Percentiles rank a stretch among this genome's conserved stretches.
Conservation (phyloP, 2,113 vertebrate genomes). For the Bagarius yarrelli region DNA sequence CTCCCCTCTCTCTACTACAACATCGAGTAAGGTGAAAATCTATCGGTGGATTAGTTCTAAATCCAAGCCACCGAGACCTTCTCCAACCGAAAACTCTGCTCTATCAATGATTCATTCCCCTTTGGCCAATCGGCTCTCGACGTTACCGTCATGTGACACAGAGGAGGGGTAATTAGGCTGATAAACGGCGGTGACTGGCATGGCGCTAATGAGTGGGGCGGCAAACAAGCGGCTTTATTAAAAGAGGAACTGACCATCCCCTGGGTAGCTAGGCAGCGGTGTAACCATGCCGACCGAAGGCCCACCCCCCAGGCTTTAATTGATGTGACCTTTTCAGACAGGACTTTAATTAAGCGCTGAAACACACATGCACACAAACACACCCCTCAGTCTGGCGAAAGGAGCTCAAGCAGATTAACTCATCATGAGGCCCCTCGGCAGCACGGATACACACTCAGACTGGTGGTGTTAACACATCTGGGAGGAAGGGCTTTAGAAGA, state of each 20-base stretch:
- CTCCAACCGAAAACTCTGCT: slow-evolving; percentile 20
- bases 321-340: slow-evolving; percentile 79
- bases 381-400: slow-evolving; percentile 14
- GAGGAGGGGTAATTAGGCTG: slow-evolving; percentile 41
- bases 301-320: slow-evolving; percentile 74
- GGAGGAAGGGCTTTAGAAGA: background rate
- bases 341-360: slow-evolving; percentile 76
- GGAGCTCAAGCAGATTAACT: slow-evolving; percentile 26
- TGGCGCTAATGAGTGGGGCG: slow-evolving; percentile 37
- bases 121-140: slow-evolving; percentile 45
- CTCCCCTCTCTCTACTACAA: background rate
- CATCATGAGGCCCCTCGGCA: slow-evolving; percentile 28
- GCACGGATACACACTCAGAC: background rate
- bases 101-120: slow-evolving; percentile 16
- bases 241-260: slow-evolving; percentile 50
- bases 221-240: slow-evolving; percentile 57
- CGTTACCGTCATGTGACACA: slow-evolving; percentile 40
- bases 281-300: slow-evolving; percentile 72
- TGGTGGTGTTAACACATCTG: background rate
- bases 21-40: background rate
- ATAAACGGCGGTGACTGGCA: slow-evolving; percentile 33
- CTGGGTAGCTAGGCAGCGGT: slow-evolving; percentile 64
- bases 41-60: slow-evolving; percentile 3
- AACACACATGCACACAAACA: slow-evolving; percentile 38
- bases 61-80: background rate